phyloP scores from a whole-genome alignment of 2,888 invertebrate genomes.

The Leucoma salicis region DNA sequence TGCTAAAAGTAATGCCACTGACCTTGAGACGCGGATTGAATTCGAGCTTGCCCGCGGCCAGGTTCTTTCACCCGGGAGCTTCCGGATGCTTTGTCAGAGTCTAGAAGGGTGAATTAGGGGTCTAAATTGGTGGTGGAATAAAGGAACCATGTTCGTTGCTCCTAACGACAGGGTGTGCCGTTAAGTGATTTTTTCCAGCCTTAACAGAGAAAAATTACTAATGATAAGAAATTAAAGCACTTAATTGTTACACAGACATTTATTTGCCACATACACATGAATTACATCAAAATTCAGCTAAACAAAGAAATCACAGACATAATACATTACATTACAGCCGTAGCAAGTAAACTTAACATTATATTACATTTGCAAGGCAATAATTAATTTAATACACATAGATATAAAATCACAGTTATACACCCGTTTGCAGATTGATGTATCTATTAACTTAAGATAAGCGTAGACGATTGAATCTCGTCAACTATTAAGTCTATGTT shows the following conservation, averaged over 20 bases:
- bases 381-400: constrained; percentile 25
- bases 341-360: constrained; percentile 25
- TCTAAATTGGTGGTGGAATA: no score
- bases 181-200: no score
- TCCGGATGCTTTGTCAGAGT: no score
- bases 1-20: no score
- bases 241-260: constrained; percentile 66
- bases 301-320: constrained; percentile 73
- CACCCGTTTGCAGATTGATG: constrained; percentile 27
- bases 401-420: constrained; percentile 34
- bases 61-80: no score
- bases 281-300: constrained; percentile 64
- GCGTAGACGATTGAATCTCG: constrained; percentile 9
- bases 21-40: no score
- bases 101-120: no score
- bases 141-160: no score
- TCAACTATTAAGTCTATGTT: no score
- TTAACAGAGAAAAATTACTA: background rate
- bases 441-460: constrained; percentile 14
- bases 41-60: no score
- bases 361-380: constrained; percentile 32
- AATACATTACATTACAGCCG: constrained; percentile 54
- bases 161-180: no score
- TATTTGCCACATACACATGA: constrained; percentile 72
- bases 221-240: constrained; percentile 34